phyloP scores from a whole-genome alignment of 23 tunicate genomes.

The Aplidium turbinatum region DNA sequence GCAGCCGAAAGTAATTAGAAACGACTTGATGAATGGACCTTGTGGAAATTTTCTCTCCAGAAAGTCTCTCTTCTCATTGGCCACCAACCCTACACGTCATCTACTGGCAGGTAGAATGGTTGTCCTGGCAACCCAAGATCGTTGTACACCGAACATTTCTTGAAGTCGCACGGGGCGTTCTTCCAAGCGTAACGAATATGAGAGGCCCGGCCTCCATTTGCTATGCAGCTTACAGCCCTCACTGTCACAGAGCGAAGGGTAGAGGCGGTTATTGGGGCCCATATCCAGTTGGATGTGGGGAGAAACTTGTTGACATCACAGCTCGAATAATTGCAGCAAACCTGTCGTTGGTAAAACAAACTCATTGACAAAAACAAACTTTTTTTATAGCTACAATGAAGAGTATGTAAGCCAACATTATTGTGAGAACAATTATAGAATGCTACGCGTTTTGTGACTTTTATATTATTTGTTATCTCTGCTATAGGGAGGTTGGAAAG shows the following conservation, averaged over 20 bases:
- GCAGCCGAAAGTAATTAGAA: too few relatives aligned
- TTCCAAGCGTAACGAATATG: slow-evolving; percentile 70
- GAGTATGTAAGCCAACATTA: too few relatives aligned
- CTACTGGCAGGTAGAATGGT: slow-evolving; percentile 27
- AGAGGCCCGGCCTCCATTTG: background rate
- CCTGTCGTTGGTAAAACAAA: slow-evolving; percentile 43
- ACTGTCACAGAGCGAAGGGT: slow-evolving; percentile 37
- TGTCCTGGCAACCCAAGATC: slow-evolving; percentile 51
- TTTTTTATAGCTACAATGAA: too few relatives aligned
- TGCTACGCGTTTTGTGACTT: too few relatives aligned
- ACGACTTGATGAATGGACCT: too few relatives aligned
- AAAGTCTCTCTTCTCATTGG: too few relatives aligned
- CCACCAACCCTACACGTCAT: background rate
- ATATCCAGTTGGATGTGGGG: slow-evolving; percentile 40
- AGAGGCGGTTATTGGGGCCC: slow-evolving; percentile 40
- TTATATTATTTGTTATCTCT: too few relatives aligned
- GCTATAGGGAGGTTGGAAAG: too few relatives aligned
- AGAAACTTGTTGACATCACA: slow-evolving; percentile 39
- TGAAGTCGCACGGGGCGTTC: slow-evolving; percentile 54
- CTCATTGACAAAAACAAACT: too few relatives aligned
- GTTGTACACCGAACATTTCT: slow-evolving; percentile 76
- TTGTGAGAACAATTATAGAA: too few relatives aligned
- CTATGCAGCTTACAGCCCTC: slow-evolving; percentile 16
- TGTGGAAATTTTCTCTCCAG: too few relatives aligned
- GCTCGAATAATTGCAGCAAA: slow-evolving; percentile 52